Base-by-base conservation (phyloP, 2,797 vertebrate species). In the Tenualosa thibaudeaui region DNA sequence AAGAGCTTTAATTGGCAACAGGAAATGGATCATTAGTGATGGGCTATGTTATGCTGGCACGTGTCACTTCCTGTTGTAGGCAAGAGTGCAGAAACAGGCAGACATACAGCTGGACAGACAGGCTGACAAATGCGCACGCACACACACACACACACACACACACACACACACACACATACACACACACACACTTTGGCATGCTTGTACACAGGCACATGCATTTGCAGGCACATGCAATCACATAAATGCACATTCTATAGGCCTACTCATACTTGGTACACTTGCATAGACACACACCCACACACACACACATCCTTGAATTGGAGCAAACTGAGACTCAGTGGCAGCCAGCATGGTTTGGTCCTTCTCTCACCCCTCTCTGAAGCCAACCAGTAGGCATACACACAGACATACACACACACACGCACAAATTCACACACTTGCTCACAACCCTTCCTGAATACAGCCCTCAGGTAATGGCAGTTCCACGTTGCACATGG, bases 301-400 rank as follows among this genome's bases (percentile, higher is more conserved):
- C 6, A 19, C 62, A 68, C 26, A 68, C 24, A 68, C 62, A 68
- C 62, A 68, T 68, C 26, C 3, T 31, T 68, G 24, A 12, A 68
- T 24, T 13, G 24, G 24, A 31, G 26, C 24, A 68, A 3, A 13
- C 62, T 68, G 26, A 68, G 62, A 68, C 62, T 68, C 26, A 43
- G 84, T 86, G 84, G 84, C 84, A 88, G 88, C 78, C 84, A 85
- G 81, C 40, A 43, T n/a, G 22, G 83, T 81, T 26, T 13, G 84
- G 84, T 88, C 88, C 85, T 83, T 65, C 81, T 75, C 22, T 87
- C 81, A 87, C 84, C 58, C 81, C 56, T 87, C 86, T 89, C 60
- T 68, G 62, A 68, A 68, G 26, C n/a, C 24, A 26, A 2, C 62
- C 56, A 22, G 90, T 90, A 40, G 19, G 0, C 26, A 3, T 46